Evolutionary conservation across 2,797 vertebrate genomes (phyloP).

Genomic region (Sebastes melanostomus): DNA sequence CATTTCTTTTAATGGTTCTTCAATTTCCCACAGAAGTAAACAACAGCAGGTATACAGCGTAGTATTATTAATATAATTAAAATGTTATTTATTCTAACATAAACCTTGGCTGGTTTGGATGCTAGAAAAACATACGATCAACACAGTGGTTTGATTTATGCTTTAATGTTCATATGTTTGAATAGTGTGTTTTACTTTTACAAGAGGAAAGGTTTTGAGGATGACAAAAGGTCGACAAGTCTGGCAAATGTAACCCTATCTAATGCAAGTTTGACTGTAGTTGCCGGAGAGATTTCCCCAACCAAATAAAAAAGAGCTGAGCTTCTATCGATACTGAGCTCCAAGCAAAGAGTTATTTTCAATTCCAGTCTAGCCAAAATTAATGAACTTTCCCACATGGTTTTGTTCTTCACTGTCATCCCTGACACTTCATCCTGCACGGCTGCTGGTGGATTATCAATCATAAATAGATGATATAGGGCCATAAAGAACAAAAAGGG

Average conservation of each 20-base stretch:
- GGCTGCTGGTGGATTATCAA: not conserved
- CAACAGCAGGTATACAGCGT: too few relatives aligned
- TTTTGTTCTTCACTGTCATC: not conserved
- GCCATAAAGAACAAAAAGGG: not conserved
- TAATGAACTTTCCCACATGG: not conserved
- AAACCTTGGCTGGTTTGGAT: too few relatives aligned
- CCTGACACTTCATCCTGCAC: not conserved
- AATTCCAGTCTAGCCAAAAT: not conserved
- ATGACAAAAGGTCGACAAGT: fast-evolving
- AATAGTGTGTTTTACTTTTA: not conserved
- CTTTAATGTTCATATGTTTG: not conserved
- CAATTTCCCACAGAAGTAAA: too few relatives aligned
- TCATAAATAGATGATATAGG: not conserved
- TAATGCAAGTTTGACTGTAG: not conserved
- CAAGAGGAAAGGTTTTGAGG: not conserved
- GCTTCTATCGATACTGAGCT: not conserved
- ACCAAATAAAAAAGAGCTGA: not conserved
- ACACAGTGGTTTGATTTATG: not conserved
- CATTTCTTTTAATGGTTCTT: too few relatives aligned
- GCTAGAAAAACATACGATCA: not conserved
- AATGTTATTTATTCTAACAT: too few relatives aligned
- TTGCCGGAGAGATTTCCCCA: not conserved
- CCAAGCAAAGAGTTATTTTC: not conserved
- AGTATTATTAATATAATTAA: too few relatives aligned
- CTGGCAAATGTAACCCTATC: not conserved